phyloP scores from a whole-genome alignment of 2,888 invertebrate species.

The Raillietiella orientalis region DNA sequence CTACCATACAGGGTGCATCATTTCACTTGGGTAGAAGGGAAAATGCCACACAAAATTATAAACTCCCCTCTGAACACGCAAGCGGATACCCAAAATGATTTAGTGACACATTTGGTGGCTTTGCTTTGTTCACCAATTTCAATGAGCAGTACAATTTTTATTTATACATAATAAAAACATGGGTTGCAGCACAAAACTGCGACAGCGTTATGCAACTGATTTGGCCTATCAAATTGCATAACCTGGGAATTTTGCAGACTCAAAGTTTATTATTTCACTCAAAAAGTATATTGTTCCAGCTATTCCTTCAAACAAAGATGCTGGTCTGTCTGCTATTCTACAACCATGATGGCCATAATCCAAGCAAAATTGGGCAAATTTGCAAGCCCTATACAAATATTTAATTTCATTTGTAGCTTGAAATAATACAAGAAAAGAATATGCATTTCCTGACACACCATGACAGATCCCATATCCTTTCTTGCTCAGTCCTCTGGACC shows the following conservation, averaged over 20 bases:
- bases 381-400: constrained; percentile 36
- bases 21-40: too few relatives aligned
- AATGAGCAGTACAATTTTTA: too few relatives aligned
- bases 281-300: constrained; percentile 42
- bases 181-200: too few relatives aligned
- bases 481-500: constrained; percentile 39
- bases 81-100: too few relatives aligned
- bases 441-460: constrained; percentile 59
- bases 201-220: too few relatives aligned
- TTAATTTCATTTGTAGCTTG: constrained; percentile 28
- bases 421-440: constrained; percentile 40
- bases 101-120: too few relatives aligned
- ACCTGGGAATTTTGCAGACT: constrained; percentile 37
- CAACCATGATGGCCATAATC: constrained; percentile 27
- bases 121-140: too few relatives aligned
- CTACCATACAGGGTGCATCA: too few relatives aligned
- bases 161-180: too few relatives aligned
- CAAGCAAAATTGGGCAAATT: constrained; percentile 49
- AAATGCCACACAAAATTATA: too few relatives aligned
- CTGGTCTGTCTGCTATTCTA: constrained; percentile 35
- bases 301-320: constrained; percentile 51
- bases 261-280: constrained; percentile 27
- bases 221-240: constrained; percentile 23
- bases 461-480: constrained; percentile 71
- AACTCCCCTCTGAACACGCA: too few relatives aligned